These are phyloP conservation scores for Phrynocephalus vlangalii DNA, from an alignment of 2,797 vertebrate species.

Conservation along the genomic window DNA sequence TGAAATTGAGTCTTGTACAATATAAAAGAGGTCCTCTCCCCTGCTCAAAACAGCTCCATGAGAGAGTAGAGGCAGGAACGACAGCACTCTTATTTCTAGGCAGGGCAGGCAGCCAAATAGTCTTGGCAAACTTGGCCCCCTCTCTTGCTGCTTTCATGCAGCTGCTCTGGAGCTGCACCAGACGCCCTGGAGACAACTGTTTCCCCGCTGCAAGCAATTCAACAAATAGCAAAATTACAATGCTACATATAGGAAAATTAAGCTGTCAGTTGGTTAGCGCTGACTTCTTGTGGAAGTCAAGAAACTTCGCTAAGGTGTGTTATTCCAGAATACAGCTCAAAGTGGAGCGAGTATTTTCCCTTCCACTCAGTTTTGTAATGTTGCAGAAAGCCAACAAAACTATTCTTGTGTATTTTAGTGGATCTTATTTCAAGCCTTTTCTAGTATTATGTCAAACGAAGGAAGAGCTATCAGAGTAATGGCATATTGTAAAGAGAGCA, in stretches of 20 bases:
- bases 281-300: background rate
- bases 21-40: background rate
- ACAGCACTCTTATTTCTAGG: slow-evolving; percentile 12
- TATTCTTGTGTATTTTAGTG: background rate
- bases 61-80: background rate
- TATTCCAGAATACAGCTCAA: background rate
- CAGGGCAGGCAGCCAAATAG: slow-evolving; percentile 32
- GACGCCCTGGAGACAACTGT: slow-evolving; percentile 25
- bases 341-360: background rate
- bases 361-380: slow-evolving; percentile 16
- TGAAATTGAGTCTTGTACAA: background rate
- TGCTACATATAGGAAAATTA: slow-evolving; percentile 8
- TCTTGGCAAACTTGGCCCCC: slow-evolving; percentile 16
- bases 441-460: background rate
- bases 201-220: slow-evolving; percentile 1
- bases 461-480: too few relatives aligned
- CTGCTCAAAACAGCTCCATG: background rate
- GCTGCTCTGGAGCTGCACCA: slow-evolving; percentile 32
- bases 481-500: too few relatives aligned
- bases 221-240: slow-evolving; percentile 30
- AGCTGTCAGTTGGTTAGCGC: background rate
- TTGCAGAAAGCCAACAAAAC: background rate
- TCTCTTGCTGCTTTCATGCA: slow-evolving; percentile 12
- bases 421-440: background rate
- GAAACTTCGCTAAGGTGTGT: background rate